Evolutionary conservation across 1,140 invertebrate species (phyloP), one percentile per base, ranked within the genome.

Genomic region (Drosophila ambigua): DNA sequence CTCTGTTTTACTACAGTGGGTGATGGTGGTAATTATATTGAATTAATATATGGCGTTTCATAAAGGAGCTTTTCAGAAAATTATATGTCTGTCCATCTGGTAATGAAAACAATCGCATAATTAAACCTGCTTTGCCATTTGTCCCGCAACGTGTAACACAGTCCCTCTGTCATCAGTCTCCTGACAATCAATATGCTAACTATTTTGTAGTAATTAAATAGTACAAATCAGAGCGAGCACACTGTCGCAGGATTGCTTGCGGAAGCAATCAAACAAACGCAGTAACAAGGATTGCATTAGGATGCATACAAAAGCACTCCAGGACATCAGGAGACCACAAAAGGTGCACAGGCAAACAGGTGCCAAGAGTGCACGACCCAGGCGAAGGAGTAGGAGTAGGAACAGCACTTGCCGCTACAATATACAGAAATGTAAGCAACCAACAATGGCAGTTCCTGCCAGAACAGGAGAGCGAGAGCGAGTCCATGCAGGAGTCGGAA

Each of bases 251-350:
- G 39, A 35, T 69, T 39, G 43, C 43, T 15, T 16, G 65, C 65
- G 67, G 67, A 71, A 71, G 67, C 67, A 71, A 71, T 71, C 67
- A 71, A 71, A 71, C 67, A 71, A 71, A 71, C 52, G 65, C 65
- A 69, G 67, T 71, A 69, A 71, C 64, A 58, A 69, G 67, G 45
- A 69, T 69, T 69, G 65, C 67, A 71, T 71, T 71, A 71, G 67
- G 64, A 71, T 71, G 67, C 67, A 71, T 71, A 71, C 67, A 69
- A 69, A 71, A 50, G 65, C 65, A 69, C 67, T 69, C 65, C 67
- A 69, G 67, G 65, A 69, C 45, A 50, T 41, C 35, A 28, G 65
- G 62, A 66, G 26, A 71, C 67, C 67, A 58, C 67, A 71, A 58
- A 54, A 69, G 67, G 67, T 71, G 65, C 16, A 20, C 65, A 53